Evolutionary conservation across 2,888 invertebrate genomes (phyloP).

Genomic region (Gymnosoma rotundatum): DNA sequence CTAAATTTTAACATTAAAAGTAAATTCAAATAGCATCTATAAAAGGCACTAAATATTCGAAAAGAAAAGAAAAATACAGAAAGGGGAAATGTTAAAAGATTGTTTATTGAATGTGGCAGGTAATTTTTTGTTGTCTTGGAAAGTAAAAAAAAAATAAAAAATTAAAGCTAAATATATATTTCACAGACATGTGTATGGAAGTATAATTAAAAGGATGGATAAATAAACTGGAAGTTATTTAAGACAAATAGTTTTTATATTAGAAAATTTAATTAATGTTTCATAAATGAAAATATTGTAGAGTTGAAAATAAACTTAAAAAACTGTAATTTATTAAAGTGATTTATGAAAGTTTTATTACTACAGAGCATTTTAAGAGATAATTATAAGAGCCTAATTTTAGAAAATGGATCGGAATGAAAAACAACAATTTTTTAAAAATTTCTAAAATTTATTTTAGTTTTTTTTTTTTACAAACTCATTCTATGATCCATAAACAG

Average conservation of each 20-base stretch:
- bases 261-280: too few species aligned
- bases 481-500: too few species aligned
- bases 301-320: too few species aligned
- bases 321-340: too few species aligned
- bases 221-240: neutral
- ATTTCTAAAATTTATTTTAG: too few species aligned
- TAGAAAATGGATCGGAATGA: too few species aligned
- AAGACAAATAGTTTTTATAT: too few species aligned
- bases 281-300: neutral
- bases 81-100: constrained; percentile 58
- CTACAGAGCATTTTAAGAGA: too few species aligned
- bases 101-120: constrained; percentile 68
- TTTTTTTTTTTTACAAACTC: too few species aligned
- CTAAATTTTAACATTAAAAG: constrained; percentile 17
- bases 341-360: too few species aligned
- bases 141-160: constrained; percentile 1
- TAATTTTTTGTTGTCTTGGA: constrained; percentile 47
- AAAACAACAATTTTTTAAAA: too few species aligned
- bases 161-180: constrained; percentile 5
- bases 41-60: neutral
- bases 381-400: too few species aligned
- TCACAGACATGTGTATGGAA: neutral
- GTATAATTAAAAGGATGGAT: constrained; percentile 15
- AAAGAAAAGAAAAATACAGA: neutral
- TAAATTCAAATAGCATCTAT: constrained; percentile 37